Evolutionary conservation across 1,140 invertebrate species (phyloP).

Genomic region (Euglossa dilemma): DNA sequence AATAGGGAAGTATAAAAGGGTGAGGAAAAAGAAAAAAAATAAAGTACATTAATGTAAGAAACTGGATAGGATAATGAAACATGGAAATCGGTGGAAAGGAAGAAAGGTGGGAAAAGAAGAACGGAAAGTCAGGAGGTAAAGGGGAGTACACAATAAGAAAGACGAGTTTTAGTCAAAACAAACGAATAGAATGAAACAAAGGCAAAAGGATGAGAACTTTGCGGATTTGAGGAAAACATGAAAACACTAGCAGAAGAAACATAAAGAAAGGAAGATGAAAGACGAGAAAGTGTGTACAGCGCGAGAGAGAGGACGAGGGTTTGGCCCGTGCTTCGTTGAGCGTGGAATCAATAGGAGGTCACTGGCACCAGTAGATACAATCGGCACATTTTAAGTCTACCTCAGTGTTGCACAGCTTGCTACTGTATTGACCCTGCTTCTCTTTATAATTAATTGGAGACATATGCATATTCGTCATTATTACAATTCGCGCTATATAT

Average conservation of each 20-base stretch:
- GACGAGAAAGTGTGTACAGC: conserved; percentile 34
- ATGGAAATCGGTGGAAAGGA: conserved; percentile 1
- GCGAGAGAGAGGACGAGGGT: conserved; percentile 57
- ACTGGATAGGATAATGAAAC: conserved; percentile 17
- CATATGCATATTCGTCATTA: conserved; percentile 12
- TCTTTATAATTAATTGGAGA: conserved; percentile 35
- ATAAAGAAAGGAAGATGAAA: conserved; percentile 33
- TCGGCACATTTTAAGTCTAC: conserved; percentile 77
- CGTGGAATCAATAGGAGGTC: conserved; percentile 82
- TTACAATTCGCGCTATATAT: neutral
- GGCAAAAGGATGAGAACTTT: conserved; percentile 12
- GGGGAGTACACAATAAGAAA: conserved; percentile 1
- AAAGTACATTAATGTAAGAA: neutral
- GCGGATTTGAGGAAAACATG: conserved; percentile 33
- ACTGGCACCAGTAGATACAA: conserved; percentile 82
- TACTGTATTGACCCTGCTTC: conserved; percentile 50
- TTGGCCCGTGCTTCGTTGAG: conserved; percentile 75
- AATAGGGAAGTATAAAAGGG: neutral
- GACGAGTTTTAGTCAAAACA: conserved; percentile 11
- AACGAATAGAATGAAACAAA: conserved; percentile 3
- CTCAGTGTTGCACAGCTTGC: conserved; percentile 38
- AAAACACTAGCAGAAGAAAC: conserved; percentile 27
- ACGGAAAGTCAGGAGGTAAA: neutral
- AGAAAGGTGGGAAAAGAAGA: neutral
- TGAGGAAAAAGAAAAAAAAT: neutral